Percentiles rank a stretch among this genome's conserved stretches.
Evolutionary conservation across 2,113 vertebrate genomes (phyloP).

Genomic region (Psophia crepitans): DNA sequence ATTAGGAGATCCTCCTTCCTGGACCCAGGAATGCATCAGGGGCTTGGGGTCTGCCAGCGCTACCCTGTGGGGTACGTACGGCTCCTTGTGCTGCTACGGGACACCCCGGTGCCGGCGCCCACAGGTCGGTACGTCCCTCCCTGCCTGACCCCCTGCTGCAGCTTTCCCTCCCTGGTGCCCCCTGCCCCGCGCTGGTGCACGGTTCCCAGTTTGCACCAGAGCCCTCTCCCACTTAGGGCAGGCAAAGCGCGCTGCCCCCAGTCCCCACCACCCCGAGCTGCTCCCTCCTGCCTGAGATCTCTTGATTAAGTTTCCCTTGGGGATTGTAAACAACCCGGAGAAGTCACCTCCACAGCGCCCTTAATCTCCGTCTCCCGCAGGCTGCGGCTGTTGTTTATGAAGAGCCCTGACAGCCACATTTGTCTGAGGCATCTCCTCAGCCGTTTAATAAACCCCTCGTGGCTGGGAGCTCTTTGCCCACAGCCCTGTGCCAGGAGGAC

Average conservation of each 20-base stretch:
- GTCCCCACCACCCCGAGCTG: fast-evolving
- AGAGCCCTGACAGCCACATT: neutral
- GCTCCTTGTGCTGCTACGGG: neutral
- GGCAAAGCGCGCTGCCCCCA: neutral
- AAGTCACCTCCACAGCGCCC: neutral
- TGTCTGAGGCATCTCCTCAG: neutral
- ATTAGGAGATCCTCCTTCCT: neutral
- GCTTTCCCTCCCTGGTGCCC: neutral
- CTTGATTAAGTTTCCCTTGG: neutral
- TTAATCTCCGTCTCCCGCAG: neutral
- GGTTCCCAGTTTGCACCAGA: neutral
- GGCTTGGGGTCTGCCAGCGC: neutral
- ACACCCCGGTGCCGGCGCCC: neutral
- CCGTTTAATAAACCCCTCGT: neutral
- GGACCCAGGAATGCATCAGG: neutral
- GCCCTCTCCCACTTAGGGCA: neutral
- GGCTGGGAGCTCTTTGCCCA: neutral
- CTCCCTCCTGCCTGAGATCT: neutral
- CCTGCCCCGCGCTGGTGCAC: neutral
- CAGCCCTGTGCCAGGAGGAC: neutral
- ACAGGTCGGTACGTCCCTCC: neutral
- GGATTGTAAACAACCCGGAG: neutral
- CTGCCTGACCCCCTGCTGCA: neutral
- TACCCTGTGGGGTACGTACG: neutral
- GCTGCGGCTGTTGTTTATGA: neutral